A percentile compares a stretch with the other conserved stretches of the same genome.
These are phyloP conservation scores for Graptemys geographica DNA, from an alignment of 2,797 vertebrate genomes.

Conservation along the genomic window DNA sequence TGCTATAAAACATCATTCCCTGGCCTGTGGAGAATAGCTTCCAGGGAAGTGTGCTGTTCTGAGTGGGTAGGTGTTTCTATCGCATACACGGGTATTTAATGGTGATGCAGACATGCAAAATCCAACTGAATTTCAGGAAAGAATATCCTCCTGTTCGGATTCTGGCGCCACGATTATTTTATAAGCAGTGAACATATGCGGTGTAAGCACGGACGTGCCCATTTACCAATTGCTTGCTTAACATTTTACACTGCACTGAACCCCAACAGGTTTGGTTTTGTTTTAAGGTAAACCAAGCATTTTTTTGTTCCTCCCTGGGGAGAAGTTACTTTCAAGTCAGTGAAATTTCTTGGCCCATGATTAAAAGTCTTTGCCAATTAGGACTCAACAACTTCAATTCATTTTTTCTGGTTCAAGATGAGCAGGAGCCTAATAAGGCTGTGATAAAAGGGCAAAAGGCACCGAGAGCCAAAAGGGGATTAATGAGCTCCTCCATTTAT, in stretches of 20 bases:
- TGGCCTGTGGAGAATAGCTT: background rate
- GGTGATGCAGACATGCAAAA: background rate
- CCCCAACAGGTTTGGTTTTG: conserved; percentile 68
- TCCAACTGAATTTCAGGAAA: background rate
- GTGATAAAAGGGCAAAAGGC: conserved; percentile 91
- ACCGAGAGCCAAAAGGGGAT: conserved; percentile 86
- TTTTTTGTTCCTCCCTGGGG: conserved; percentile 79
- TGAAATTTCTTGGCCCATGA: conserved; percentile 85
- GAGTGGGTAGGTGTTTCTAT: background rate
- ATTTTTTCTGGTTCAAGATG: conserved; percentile 85
- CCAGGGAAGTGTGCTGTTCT: rapidly evolving
- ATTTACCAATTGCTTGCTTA: conserved; percentile 26
- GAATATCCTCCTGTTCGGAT: rapidly evolving
- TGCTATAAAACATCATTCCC: background rate
- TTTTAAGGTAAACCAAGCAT: conserved; percentile 80
- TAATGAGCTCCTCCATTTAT: conserved; percentile 89
- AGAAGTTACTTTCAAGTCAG: conserved; percentile 89
- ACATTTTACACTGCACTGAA: conserved; percentile 26
- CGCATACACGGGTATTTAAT: rapidly evolving
- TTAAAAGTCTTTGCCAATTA: conserved; percentile 90
- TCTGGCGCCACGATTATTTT: background rate
- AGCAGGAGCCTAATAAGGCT: conserved; percentile 90
- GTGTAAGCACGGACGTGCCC: conserved; percentile 14
- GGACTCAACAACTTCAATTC: conserved; percentile 86
- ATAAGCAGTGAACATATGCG: background rate